Evolutionary conservation across 2,113 vertebrate genomes (phyloP).

Genomic region (Pogona vitticeps): DNA sequence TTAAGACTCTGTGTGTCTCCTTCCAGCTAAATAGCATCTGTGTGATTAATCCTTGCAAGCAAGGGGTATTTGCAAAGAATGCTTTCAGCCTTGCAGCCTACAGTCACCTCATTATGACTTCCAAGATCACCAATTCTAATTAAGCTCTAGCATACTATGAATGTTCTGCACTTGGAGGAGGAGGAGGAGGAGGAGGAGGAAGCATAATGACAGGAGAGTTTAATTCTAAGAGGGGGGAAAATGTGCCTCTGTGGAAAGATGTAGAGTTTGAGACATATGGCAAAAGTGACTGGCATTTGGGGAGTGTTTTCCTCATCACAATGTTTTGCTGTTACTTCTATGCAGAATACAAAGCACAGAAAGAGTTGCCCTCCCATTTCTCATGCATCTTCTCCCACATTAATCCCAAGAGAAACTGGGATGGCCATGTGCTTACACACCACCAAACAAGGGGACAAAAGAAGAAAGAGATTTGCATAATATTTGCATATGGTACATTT

Average conservation of each 20-base stretch:
- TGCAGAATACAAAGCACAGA: not conserved
- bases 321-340: not conserved
- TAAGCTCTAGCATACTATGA: conserved; percentile 21
- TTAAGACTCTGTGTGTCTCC: conserved; percentile 17
- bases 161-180: conserved; percentile 26
- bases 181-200: conserved; percentile 31
- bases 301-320: not conserved
- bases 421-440: not conserved
- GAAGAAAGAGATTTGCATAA: not conserved
- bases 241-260: not conserved
- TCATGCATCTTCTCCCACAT: not conserved
- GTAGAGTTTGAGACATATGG: conserved; percentile 1
- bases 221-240: not conserved
- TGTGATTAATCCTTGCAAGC: conserved; percentile 26
- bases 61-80: conserved; percentile 19
- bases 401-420: not conserved
- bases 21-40: not conserved
- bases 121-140: conserved; percentile 33
- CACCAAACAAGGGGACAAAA: not conserved
- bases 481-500: not conserved
- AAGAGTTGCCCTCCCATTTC: not conserved
- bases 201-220: not conserved
- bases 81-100: conserved; percentile 17
- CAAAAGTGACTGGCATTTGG: not conserved
- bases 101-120: conserved; percentile 14